phyloP scores from a whole-genome alignment of 2,888 invertebrate species.

The Masnerella sp. region DNA sequence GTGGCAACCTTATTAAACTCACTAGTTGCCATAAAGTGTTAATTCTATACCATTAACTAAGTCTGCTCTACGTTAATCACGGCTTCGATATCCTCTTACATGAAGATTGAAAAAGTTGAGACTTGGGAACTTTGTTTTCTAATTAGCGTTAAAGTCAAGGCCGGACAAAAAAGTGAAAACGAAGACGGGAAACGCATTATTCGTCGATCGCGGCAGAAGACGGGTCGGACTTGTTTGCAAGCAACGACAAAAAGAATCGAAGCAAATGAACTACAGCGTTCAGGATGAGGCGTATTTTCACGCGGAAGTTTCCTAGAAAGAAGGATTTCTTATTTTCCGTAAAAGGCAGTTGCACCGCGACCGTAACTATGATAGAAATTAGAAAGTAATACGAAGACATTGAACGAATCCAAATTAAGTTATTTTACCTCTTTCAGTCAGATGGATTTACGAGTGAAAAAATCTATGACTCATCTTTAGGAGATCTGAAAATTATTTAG shows the following conservation, averaged over 20 bases:
- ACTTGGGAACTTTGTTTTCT: not conserved
- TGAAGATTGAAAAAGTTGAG: too few species aligned
- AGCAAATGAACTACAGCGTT: conserved; percentile 37
- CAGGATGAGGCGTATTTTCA: conserved; percentile 44
- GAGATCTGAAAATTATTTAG: too few species aligned
- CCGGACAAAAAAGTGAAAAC: conserved; percentile 1
- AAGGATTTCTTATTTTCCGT: conserved; percentile 50
- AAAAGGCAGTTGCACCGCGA: conserved; percentile 30
- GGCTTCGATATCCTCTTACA: too few species aligned
- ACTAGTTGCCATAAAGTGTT: too few species aligned
- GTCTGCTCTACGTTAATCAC: too few species aligned
- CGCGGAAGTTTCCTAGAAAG: conserved; percentile 43
- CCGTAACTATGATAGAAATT: conserved; percentile 48
- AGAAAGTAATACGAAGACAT: conserved; percentile 49
- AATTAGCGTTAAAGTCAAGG: not conserved
- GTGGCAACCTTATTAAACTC: too few species aligned
- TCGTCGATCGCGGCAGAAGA: too few species aligned
- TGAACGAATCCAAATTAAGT: conserved; percentile 48
- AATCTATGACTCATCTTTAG: too few species aligned
- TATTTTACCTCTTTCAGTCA: too few species aligned
- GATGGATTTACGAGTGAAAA: too few species aligned
- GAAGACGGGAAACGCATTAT: not conserved
- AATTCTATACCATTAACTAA: too few species aligned
- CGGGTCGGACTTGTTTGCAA: conserved; percentile 5
- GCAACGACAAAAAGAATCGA: conserved; percentile 23